A percentile compares a stretch with the other conserved stretches of the same genome.
Conservation (phyloP, 2,888 invertebrate species). For the Argyresthia albistria region DNA sequence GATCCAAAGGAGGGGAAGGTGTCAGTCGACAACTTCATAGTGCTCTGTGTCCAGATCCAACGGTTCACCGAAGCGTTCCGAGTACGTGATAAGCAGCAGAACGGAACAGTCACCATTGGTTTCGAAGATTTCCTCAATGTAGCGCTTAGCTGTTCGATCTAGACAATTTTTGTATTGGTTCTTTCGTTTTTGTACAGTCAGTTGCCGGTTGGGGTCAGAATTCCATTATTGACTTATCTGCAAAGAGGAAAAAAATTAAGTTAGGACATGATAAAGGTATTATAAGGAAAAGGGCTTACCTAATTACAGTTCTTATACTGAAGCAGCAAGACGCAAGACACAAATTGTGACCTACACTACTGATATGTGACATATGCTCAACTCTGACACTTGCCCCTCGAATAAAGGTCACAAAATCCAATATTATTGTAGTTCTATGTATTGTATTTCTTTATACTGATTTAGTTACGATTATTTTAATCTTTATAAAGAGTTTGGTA, state of each 20-base stretch:
- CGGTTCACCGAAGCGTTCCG: conserved; percentile 91
- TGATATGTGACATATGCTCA: too few species aligned
- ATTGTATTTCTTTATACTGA: not conserved
- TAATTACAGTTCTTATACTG: too few species aligned
- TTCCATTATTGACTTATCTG: conserved; percentile 45
- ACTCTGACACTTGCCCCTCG: conserved; percentile 5
- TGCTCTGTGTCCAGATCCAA: conserved; percentile 90
- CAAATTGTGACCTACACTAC: not conserved
- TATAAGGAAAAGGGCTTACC: not conserved
- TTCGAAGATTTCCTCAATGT: conserved; percentile 94
- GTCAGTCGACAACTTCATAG: conserved; percentile 91
- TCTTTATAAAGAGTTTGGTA: too few species aligned
- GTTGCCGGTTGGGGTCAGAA: conserved; percentile 22
- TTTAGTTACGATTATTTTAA: too few species aligned
- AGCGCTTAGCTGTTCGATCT: conserved; percentile 81
- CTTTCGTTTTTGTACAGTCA: too few species aligned
- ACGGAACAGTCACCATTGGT: conserved; percentile 85
- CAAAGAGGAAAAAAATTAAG: conserved; percentile 18
- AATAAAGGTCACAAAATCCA: not conserved
- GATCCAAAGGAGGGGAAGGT: conserved; percentile 76
- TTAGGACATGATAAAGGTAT: not conserved
- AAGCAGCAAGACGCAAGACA: too few species aligned
- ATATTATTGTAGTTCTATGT: not conserved
- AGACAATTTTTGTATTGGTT: not conserved
- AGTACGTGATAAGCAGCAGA: conserved; percentile 82